These are phyloP conservation scores for Phthorimaea operculella DNA, from an alignment of 1,140 invertebrate species.

Conservation along the genomic window DNA sequence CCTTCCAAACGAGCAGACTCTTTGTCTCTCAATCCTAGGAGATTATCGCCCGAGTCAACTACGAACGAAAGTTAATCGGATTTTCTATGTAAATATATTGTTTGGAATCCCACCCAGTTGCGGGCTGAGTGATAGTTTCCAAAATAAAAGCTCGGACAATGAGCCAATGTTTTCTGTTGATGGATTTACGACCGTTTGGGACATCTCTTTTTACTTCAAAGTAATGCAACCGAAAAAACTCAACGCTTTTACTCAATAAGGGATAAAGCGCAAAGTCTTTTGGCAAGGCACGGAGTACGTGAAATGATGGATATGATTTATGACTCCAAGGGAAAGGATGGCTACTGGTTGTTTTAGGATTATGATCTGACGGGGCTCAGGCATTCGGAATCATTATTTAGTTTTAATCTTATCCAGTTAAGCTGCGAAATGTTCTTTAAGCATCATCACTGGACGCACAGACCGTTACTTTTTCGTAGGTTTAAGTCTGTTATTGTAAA, in stretches of 20 bases:
- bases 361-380: neutral
- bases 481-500: neutral
- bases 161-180: constrained; percentile 34
- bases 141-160: constrained; percentile 15
- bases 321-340: constrained; percentile 17
- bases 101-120: constrained; percentile 46
- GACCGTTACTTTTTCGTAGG: neutral
- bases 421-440: neutral
- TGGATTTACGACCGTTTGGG: constrained; percentile 36
- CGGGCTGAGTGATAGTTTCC: constrained; percentile 17
- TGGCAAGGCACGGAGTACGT: neutral
- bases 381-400: neutral
- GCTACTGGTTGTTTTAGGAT: constrained; percentile 27
- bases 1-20: constrained; percentile 25
- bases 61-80: constrained; percentile 45
- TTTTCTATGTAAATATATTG: constrained; percentile 52
- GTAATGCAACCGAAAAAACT: constrained; percentile 22
- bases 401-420: neutral
- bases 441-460: neutral
- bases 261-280: neutral
- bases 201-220: constrained; percentile 28
- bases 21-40: constrained; percentile 20
- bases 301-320: constrained; percentile 32
- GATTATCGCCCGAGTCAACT: constrained; percentile 31
- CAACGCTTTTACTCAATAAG: neutral